Base-by-base conservation (phyloP, 2,797 vertebrate species). In the Chromis chromis region DNA sequence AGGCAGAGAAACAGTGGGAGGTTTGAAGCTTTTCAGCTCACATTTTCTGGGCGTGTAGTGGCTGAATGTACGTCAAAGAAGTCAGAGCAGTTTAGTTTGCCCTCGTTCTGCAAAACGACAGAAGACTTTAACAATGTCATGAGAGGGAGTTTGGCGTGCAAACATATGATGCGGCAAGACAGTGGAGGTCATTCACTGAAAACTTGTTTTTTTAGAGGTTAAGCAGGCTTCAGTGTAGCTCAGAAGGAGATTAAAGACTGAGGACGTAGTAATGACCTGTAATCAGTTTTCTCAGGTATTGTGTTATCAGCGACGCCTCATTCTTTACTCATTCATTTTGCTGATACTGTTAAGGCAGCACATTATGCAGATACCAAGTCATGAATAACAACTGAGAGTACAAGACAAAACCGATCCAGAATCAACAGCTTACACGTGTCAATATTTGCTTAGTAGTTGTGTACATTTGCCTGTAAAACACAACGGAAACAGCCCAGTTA, bases 41-140 rank as follows among this genome's bases (percentile, higher is more conserved):
- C 66, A 50, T 72, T 76, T 76, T 79, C 22, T 65, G 52, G 66
- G 19, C 25, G 36, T 71, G 27, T 67, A 33, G 31, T 60, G 63
- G 46, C 50, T 81, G 39, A 77, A 63, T 53, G 73, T 74, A 81
- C 83, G 72, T 78, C 78, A 66, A 84, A 83, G 57, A 74, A 61
- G 64, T 65, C 63, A 58, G 44, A 33, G 7, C 6, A 19, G 44
- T 76, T 87, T 65, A 60, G 31, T 64, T 67, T 58, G 27, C 55
- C 71, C 21, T 42, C 39, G 22, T 58, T 58, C 53, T 78, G 50
- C 44, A 71, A 81, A 75, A 46, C 19, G 7, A 65, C 78, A 86
- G 79, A 86, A 81, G 70, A 63, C 57, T 80, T 17, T 12, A 56
- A 54, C 58, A 60, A 36, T 49, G 22, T 74, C 62, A 42, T 1